These are phyloP conservation scores for Lepidochrysops patricia DNA, from an alignment of 2,888 invertebrate genomes.

Conservation along the genomic window DNA sequence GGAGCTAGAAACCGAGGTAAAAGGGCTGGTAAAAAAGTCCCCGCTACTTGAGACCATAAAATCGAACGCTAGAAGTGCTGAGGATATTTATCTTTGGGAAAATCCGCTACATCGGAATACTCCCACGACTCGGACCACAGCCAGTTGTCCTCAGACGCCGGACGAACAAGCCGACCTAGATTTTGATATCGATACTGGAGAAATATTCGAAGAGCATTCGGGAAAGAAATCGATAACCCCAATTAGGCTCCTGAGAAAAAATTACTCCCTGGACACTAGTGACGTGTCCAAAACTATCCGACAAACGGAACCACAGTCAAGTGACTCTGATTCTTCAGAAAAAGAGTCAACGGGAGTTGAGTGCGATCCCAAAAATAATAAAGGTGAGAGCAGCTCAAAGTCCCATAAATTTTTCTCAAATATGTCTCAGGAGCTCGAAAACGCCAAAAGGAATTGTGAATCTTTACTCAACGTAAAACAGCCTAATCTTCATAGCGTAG, in stretches of 20 bases:
- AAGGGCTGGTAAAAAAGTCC: constrained; percentile 46
- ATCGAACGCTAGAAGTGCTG: constrained; percentile 68
- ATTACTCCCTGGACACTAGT: constrained; percentile 50
- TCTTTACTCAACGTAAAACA: constrained; percentile 60
- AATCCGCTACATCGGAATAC: constrained; percentile 80
- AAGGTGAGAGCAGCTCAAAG: constrained; percentile 43
- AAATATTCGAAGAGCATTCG: constrained; percentile 77
- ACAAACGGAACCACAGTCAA: constrained; percentile 46
- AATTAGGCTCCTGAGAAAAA: constrained; percentile 74
- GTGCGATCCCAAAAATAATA: constrained; percentile 31
- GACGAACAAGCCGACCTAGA: constrained; percentile 83
- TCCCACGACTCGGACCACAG: constrained; percentile 54
- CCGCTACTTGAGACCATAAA: constrained; percentile 52
- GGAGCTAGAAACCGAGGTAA: constrained; percentile 35
- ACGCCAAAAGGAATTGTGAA: constrained; percentile 63
- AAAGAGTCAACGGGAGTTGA: constrained; percentile 34
- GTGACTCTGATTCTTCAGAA: constrained; percentile 62
- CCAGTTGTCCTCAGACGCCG: constrained; percentile 76
- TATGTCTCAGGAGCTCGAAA: constrained; percentile 68
- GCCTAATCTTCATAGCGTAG: constrained; percentile 64
- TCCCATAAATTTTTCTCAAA: constrained; percentile 68
- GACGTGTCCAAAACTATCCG: constrained; percentile 36
- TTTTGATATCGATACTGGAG: constrained; percentile 75
- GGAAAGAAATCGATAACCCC: constrained; percentile 81
- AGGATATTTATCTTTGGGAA: constrained; percentile 86